Base-by-base conservation (phyloP, 2,888 invertebrate species). In the Shargacucullia verbasci region DNA sequence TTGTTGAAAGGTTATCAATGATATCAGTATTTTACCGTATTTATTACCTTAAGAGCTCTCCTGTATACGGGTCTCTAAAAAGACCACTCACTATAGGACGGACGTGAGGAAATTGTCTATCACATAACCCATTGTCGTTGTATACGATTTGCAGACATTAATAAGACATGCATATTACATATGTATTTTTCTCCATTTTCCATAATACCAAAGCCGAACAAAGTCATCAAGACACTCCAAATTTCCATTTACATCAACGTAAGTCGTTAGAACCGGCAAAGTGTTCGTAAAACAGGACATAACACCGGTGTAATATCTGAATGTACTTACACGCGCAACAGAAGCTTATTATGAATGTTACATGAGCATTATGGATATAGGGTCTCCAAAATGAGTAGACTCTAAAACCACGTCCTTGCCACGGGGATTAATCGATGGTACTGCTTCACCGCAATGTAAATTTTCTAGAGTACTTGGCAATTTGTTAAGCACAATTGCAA, bases 321-420 rank as follows among this genome's bases (percentile, higher is more conserved):
- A 82, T 78, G 68, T 75, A 78, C 73, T 73, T 70, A 70, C 68
- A 72, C 72, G 65, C 71, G 78, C 70, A 69, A 75, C 62, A 65
- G 61, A 56, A 6, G 79, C 79, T 79, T 83, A 80, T 80, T 80
- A 85, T 84, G 79, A 85, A 85, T 85, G 84, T 84, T 77, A 85
- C 82, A 83, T 83, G 83, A 86, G 84, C 76, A 80, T 84, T 83
- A 84, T 77, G 79, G 73, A 79, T 80, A 80, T 79, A 66, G 78
- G 78, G 76, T 73, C 68, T 77, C 68, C 73, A 69, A 82, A 81
- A 82, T 79, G 80, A 81, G 78, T 71, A 80, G 73, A 70, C 77
- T 72, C 68, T 60, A 72, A 73, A 75, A 73, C 78, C 71, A 62
- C 66, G 59, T 70, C 60, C 61, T 58, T 73, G 58, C 68, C 63